phyloP scores from a whole-genome alignment of 1,140 invertebrate species.

The Achatina immaculata region DNA sequence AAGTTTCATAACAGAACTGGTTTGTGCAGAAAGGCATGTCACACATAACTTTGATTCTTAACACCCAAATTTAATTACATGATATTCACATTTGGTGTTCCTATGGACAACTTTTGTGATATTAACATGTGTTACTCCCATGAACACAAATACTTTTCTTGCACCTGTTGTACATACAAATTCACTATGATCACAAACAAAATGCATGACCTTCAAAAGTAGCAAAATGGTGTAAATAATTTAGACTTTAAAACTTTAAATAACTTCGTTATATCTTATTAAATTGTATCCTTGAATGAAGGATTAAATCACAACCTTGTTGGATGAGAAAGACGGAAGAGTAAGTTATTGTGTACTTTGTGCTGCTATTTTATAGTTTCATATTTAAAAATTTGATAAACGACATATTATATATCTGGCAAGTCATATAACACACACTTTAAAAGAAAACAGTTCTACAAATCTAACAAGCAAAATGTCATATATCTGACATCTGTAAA shows the following conservation, averaged over 20 bases:
- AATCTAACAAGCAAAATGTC: neutral
- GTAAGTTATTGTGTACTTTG: neutral
- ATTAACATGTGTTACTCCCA: no score
- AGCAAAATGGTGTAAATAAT: neutral
- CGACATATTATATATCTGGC: neutral
- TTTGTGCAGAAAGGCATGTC: no score
- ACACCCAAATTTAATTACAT: no score
- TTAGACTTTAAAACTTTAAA: neutral
- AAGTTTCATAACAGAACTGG: no score
- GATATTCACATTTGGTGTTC: no score
- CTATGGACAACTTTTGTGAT: no score
- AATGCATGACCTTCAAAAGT: neutral
- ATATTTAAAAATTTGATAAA: neutral
- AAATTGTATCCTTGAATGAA: neutral
- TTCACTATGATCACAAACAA: neutral
- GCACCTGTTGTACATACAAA: no score
- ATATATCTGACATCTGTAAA: neutral
- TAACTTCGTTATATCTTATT: neutral
- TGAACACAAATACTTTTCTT: no score
- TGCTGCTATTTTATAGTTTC: neutral
- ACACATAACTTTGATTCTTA: no score
- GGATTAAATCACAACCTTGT: slow-evolving; percentile 7
- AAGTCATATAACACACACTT: neutral
- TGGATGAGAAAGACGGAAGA: neutral
- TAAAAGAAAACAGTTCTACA: no score